phyloP scores from a whole-genome alignment of 1,140 invertebrate species.

The Propsilocerus akamusi region DNA sequence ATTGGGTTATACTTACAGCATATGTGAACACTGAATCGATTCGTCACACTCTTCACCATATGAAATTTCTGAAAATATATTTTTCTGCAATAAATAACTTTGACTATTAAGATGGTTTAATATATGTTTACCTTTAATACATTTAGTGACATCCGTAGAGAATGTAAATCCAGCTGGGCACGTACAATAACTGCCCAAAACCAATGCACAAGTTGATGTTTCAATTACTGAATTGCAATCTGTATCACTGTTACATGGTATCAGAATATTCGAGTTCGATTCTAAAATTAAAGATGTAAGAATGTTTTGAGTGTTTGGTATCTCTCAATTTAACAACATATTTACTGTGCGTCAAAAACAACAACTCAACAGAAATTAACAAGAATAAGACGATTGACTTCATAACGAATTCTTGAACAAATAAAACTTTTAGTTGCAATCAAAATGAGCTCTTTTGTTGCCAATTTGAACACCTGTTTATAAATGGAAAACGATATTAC shows the following conservation, averaged over 20 bases:
- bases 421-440: too few species aligned
- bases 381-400: too few species aligned
- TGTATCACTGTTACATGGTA: conserved; percentile 18
- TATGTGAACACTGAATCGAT: conserved; percentile 23
- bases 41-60: conserved; percentile 22
- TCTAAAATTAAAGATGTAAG: too few species aligned
- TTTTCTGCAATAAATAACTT: background rate
- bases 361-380: too few species aligned
- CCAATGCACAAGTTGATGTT: conserved; percentile 13
- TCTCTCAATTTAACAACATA: too few species aligned
- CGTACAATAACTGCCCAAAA: conserved; percentile 13
- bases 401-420: too few species aligned
- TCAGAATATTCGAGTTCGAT: too few species aligned
- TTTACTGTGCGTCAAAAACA: too few species aligned
- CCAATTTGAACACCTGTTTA: too few species aligned
- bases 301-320: too few species aligned
- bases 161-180: conserved; percentile 17
- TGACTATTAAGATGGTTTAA: background rate
- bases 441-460: too few species aligned
- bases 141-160: conserved; percentile 15
- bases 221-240: conserved; percentile 18
- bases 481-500: too few species aligned
- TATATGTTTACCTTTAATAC: conserved; percentile 12
- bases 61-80: conserved; percentile 11
- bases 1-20: conserved; percentile 20